A percentile compares a stretch with the other conserved stretches of the same genome.
Evolutionary conservation across 2,888 invertebrate genomes (phyloP).

Genomic region (Beris chalybata): DNA sequence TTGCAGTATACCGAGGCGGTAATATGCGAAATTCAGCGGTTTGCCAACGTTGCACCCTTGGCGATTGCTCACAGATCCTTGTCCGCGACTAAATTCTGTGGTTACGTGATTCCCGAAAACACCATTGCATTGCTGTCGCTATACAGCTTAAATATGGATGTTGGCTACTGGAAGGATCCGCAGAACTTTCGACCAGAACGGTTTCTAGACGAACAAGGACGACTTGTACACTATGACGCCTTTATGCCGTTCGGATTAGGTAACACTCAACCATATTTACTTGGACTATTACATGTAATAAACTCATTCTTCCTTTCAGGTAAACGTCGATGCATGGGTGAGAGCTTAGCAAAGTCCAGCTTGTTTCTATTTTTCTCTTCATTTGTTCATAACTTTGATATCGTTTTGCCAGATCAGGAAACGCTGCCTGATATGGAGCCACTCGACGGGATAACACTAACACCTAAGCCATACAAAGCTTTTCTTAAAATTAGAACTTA

Average conservation of each 20-base stretch:
- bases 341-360: constrained; percentile 64
- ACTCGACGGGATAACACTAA: constrained; percentile 50
- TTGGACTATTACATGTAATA: constrained; percentile 5
- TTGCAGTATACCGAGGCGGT: constrained; percentile 62
- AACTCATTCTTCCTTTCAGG: constrained; percentile 33
- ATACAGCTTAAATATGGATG: constrained; percentile 60
- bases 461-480: constrained; percentile 48
- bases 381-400: constrained; percentile 60
- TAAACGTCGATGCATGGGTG: constrained; percentile 64
- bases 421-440: constrained; percentile 45
- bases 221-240: constrained; percentile 59
- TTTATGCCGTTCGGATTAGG: constrained; percentile 70
- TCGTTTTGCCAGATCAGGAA: constrained; percentile 47
- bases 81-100: constrained; percentile 53
- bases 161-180: constrained; percentile 61
- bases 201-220: constrained; percentile 62
- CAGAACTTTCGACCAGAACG: constrained; percentile 64
- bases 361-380: constrained; percentile 64
- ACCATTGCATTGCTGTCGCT: constrained; percentile 61
- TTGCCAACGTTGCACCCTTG: constrained; percentile 56
- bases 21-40: constrained; percentile 59
- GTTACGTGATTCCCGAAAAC: constrained; percentile 58
- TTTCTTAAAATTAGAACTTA: constrained; percentile 37
- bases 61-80: constrained; percentile 49
- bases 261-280: constrained; percentile 48